Evolutionary conservation across 2,113 vertebrate species (phyloP), one percentile per base, ranked within the genome.

Genomic region (Paratilapia polleni): DNA sequence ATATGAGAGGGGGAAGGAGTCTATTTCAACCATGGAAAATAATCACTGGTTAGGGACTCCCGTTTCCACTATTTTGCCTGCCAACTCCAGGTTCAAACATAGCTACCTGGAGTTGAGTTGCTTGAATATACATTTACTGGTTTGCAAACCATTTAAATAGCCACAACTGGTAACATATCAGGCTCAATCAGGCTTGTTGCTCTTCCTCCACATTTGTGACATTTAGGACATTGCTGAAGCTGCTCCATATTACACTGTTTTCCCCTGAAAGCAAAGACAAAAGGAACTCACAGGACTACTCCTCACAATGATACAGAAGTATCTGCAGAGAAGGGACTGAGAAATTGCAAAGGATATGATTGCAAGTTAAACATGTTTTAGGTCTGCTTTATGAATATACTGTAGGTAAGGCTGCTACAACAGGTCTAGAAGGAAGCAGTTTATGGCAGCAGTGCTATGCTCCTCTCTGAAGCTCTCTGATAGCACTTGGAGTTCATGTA

Each of bases 401-500:
- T 12, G 41, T 17, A n/a, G 47, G 24, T 31, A 31, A 73, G 47
- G 10, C 47, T 73, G 26, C 47, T 47, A 52, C 66, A 52, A 47
- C 26, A 54, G 6, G 47, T 54, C 43, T 52, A 52, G 47, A 31
- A 52, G 31, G 26, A 73, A 31, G 24, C 17, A 31, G 26, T 49
- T 24, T 52, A 24, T 3, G 26, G 15, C 28, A 15, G 28, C 47
- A 73, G 17, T n/a, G 66, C 12, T 73, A 14, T 31, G 17, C 47
- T 73, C 47, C 26, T 52, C 66, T 73, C 47, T 73, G 47, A 73
- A 73, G 31, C 26, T 0, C 1, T 28, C 66, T 49, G 66, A 49
- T 49, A 73, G 66, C 47, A 73, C 52, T 73, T 73, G 52, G 17
- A 73, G 47, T 52, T 73, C 66, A 73, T 31, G 66, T 43, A 52